Conservation (phyloP, 2,113 vertebrate species). For the Diphyllodes magnificus region DNA sequence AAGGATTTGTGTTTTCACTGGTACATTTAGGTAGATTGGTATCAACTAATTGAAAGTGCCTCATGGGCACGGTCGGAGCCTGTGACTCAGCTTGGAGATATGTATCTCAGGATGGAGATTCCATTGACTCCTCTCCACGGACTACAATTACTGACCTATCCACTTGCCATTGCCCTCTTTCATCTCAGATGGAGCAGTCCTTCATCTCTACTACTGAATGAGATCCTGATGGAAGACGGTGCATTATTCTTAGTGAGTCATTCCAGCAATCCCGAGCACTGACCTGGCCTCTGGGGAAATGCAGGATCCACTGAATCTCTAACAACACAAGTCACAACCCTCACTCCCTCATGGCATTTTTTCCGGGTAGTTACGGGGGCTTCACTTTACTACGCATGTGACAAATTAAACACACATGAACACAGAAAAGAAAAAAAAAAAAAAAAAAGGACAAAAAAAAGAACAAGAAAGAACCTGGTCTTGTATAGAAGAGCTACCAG, state of each 20-base stretch:
- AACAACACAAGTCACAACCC: neutral
- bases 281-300: neutral
- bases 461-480: too few species aligned
- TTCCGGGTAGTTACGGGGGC: neutral
- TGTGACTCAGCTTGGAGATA: neutral
- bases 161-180: neutral
- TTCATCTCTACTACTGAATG: neutral
- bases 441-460: rapidly evolving
- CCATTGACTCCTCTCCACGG: neutral
- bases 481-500: neutral
- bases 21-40: neutral
- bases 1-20: neutral
- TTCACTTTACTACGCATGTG: neutral
- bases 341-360: neutral
- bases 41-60: neutral
- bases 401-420: neutral
- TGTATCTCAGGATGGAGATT: neutral
- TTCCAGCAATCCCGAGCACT: neutral
- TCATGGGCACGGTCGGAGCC: neutral
- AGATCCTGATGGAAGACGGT: neutral
- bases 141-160: neutral
- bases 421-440: neutral
- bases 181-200: neutral
- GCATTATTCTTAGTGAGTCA: neutral
- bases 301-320: neutral